Evolutionary conservation across 1,140 invertebrate species (phyloP).

Genomic region (Dufourea novaeangliae): DNA sequence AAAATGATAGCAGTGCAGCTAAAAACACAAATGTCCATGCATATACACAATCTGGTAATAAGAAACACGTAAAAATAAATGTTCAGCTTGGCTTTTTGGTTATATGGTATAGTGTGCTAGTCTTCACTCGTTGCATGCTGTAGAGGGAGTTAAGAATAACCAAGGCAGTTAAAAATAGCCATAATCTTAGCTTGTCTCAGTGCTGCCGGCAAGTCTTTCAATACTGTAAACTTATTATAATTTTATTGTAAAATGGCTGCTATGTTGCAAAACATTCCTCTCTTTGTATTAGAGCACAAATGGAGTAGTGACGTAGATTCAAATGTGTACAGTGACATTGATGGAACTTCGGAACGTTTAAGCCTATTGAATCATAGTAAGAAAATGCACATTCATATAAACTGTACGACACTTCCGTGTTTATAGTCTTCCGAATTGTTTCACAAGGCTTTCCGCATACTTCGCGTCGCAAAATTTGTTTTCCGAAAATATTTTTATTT

Average conservation of each 20-base stretch:
- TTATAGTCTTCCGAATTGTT: too few species aligned
- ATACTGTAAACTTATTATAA: conserved; percentile 42
- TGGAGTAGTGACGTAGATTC: conserved; percentile 79
- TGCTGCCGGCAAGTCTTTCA: conserved; percentile 58
- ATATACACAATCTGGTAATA: conserved; percentile 67
- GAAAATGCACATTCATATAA: conserved; percentile 32
- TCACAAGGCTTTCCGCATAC: not conserved
- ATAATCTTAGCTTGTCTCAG: conserved; percentile 52
- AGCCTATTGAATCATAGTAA: conserved; percentile 61
- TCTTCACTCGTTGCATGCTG: conserved; percentile 18
- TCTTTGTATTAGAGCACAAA: conserved; percentile 77
- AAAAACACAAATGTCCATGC: conserved; percentile 59
- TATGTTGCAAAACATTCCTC: conserved; percentile 77
- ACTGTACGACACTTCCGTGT: conserved; percentile 1
- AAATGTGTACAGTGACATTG: conserved; percentile 67
- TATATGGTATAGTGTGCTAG: not conserved
- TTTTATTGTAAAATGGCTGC: conserved; percentile 74
- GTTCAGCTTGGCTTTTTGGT: conserved; percentile 10
- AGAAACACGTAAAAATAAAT: conserved; percentile 40
- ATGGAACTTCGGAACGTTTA: conserved; percentile 52
- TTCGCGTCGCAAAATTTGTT: not conserved
- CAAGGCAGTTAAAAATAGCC: conserved; percentile 75
- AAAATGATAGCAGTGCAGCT: conserved; percentile 60
- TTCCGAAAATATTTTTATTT: not conserved
- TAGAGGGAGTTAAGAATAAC: conserved; percentile 75